A percentile compares a stretch with the other conserved stretches of the same genome.
These are phyloP conservation scores for Peromyscus eremicus DNA, from an alignment of 2,797 vertebrate genomes.

Conservation along the genomic window DNA sequence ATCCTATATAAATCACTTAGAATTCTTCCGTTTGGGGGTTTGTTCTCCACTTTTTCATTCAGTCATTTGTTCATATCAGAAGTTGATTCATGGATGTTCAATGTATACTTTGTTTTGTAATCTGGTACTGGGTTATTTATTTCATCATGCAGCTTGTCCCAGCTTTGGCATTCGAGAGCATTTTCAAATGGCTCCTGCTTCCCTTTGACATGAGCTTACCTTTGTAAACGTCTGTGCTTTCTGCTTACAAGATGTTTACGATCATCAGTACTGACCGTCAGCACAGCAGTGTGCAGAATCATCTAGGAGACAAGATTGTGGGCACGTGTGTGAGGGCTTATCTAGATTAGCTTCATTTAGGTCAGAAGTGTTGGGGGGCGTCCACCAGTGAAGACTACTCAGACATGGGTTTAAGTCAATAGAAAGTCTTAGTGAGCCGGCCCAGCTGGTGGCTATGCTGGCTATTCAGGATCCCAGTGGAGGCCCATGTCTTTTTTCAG, in stretches of 20 bases:
- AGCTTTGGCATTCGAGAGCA: neutral
- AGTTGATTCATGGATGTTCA: neutral
- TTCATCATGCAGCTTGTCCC: neutral
- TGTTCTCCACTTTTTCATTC: neutral
- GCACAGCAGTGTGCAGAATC: neutral
- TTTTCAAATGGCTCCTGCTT: neutral
- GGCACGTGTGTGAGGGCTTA: neutral
- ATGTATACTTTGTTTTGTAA: neutral
- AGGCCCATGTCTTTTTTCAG: neutral
- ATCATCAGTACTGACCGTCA: neutral
- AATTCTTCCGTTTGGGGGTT: neutral
- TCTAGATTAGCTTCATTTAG: neutral
- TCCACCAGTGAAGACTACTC: neutral
- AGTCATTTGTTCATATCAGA: neutral
- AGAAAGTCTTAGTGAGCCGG: neutral
- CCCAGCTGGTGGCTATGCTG: neutral
- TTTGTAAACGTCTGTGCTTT: neutral
- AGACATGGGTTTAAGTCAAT: neutral
- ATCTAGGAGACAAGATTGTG: too few relatives aligned
- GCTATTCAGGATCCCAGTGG: neutral
- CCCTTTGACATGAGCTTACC: neutral
- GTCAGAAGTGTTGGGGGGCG: neutral
- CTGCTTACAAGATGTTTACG: neutral
- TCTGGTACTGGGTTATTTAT: neutral
- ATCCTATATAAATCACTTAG: neutral